A percentile compares a stretch with the other conserved stretches of the same genome.
Conservation (phyloP, 2,113 vertebrate genomes). For the Motacilla tschutschensis region DNA sequence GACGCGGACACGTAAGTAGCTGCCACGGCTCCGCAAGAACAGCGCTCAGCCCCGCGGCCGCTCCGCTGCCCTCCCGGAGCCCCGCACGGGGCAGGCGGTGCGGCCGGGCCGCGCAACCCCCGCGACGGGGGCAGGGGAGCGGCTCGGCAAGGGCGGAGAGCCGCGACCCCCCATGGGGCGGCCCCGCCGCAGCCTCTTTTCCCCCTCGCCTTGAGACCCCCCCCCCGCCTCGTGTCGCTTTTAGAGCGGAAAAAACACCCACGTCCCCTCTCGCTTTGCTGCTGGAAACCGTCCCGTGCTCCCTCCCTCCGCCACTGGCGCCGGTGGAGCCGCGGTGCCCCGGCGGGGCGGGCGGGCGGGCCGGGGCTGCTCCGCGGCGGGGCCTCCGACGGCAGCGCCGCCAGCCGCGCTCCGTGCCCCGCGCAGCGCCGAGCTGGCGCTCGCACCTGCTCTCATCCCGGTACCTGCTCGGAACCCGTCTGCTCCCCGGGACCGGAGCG, state of each 20-base stretch:
- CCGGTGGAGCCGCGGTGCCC: not conserved
- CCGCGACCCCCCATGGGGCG: not conserved
- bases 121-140: not conserved
- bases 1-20: slow-evolving; percentile 62
- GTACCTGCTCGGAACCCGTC: not conserved
- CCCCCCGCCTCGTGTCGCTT: not conserved
- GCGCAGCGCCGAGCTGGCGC: not conserved
- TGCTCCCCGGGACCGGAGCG: slow-evolving; percentile 27
- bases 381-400: not conserved
- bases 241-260: not conserved
- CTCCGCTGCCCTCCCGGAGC: not conserved
- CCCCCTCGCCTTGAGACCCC: not conserved
- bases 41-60: not conserved
- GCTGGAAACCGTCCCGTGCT: not conserved
- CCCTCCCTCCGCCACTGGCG: not conserved
- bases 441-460: not conserved
- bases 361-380: not conserved
- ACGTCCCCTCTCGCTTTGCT: not conserved
- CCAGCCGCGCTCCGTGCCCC: not conserved
- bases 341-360: not conserved
- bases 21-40: not conserved
- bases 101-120: not conserved
- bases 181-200: not conserved
- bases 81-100: not conserved
- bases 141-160: not conserved